These are phyloP conservation scores for Nothoprocta pentlandii DNA, from an alignment of 2,113 vertebrate species.

Conservation along the genomic window DNA sequence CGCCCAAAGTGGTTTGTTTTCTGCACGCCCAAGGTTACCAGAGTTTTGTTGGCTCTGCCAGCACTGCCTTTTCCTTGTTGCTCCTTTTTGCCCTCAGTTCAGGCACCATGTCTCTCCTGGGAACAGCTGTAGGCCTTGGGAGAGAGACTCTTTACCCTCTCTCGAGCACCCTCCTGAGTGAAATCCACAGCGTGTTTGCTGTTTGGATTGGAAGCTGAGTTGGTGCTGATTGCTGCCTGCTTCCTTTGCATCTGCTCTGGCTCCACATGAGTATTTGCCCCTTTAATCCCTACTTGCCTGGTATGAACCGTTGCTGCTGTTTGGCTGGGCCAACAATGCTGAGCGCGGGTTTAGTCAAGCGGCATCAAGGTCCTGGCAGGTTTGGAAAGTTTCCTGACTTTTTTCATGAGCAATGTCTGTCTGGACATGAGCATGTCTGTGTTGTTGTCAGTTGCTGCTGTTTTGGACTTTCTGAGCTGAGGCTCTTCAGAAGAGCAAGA, in stretches of 20 bases:
- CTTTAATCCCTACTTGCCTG: slow-evolving; percentile 7
- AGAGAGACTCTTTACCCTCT: background rate
- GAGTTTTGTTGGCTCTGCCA: background rate
- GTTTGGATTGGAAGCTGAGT: slow-evolving; percentile 29
- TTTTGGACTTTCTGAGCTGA: background rate
- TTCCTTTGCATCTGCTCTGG: slow-evolving; percentile 28
- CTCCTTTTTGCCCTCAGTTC: background rate
- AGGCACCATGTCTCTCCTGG: background rate
- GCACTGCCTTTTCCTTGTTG: background rate
- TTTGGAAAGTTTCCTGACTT: background rate
- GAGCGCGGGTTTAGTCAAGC: background rate
- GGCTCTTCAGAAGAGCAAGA: background rate
- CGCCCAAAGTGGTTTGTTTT: background rate
- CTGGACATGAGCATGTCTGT: rapidly evolving
- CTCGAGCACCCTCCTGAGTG: background rate
- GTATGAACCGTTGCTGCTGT: background rate
- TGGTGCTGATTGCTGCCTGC: slow-evolving; percentile 2
- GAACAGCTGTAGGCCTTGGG: background rate
- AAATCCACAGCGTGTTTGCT: background rate
- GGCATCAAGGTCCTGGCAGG: background rate
- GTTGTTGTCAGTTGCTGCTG: background rate
- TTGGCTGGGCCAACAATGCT: background rate
- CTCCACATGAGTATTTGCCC: slow-evolving; percentile 43
- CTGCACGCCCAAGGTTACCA: slow-evolving; percentile 20
- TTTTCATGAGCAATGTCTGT: background rate